Evolutionary conservation across 2,113 vertebrate species (phyloP).

Genomic region (Tichodroma muraria): DNA sequence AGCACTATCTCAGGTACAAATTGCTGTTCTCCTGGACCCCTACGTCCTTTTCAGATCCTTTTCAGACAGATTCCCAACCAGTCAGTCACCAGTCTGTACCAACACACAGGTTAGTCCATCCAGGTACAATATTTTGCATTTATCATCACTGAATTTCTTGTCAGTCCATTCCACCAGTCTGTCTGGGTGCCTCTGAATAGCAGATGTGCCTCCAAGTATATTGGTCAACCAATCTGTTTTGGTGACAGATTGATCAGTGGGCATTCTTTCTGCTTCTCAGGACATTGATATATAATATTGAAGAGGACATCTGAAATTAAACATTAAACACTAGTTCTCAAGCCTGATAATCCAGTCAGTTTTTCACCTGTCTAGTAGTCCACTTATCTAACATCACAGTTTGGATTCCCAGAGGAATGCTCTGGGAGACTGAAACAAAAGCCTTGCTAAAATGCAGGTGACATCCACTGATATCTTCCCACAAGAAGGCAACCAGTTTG

Average conservation of each 20-base stretch:
- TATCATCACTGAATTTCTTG: background rate
- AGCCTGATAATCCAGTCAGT: background rate
- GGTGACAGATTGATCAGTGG: background rate
- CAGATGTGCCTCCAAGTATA: background rate
- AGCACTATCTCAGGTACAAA: background rate
- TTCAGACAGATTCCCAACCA: background rate
- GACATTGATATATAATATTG: background rate
- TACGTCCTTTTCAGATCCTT: background rate
- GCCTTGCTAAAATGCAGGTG: background rate
- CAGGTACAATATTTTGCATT: background rate
- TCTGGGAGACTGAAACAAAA: background rate
- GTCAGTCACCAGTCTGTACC: background rate
- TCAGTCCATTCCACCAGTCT: background rate
- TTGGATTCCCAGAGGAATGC: background rate
- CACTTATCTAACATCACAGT: background rate
- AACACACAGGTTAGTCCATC: background rate
- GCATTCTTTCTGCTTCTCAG: background rate
- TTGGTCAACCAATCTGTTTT: background rate
- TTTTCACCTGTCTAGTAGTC: background rate
- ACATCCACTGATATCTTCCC: background rate
- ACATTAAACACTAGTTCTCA: background rate
- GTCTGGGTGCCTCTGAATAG: background rate
- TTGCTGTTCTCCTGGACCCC: background rate
- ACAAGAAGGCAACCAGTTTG: background rate
- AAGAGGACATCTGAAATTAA: background rate